Conservation (phyloP, 2,888 invertebrate genomes). For the Aleiodes leptofemur region DNA sequence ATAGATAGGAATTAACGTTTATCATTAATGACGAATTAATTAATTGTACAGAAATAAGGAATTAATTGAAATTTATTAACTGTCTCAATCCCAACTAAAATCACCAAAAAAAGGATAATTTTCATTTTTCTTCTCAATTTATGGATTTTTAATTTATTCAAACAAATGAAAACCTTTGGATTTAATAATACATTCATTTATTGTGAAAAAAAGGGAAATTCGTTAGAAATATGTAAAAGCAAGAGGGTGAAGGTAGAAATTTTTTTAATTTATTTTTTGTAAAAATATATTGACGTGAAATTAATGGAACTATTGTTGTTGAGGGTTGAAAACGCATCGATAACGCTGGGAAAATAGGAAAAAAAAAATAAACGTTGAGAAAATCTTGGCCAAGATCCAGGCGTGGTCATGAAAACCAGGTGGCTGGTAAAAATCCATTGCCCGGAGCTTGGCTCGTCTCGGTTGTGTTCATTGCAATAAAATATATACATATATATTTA, state of each 20-base stretch:
- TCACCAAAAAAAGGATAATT: neutral
- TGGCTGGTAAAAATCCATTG: constrained; percentile 51
- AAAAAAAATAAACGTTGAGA: constrained; percentile 53
- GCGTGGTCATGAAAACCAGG: constrained; percentile 48
- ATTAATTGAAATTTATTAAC: neutral
- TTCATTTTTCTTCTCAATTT: constrained; percentile 38
- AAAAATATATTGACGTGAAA: neutral
- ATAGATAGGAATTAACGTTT: constrained; percentile 2
- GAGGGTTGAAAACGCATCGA: constrained; percentile 55
- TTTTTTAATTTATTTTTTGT: neutral
- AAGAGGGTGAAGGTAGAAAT: neutral
- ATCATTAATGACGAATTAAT: neutral
- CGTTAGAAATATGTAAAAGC: constrained; percentile 2
- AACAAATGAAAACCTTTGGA: constrained; percentile 23
- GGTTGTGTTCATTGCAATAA: constrained; percentile 13
- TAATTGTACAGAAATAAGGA: neutral
- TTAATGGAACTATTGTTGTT: constrained; percentile 37
- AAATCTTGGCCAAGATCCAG: constrained; percentile 60
- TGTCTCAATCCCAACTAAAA: constrained; percentile 1
- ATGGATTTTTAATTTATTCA: constrained; percentile 6
- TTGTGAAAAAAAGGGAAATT: constrained; percentile 8
- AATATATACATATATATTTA: neutral
- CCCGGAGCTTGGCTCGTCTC: constrained; percentile 27
- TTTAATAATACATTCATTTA: constrained; percentile 17
- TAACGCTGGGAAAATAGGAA: constrained; percentile 57